Evolutionary conservation across 2,113 vertebrate genomes (phyloP).

Genomic region (Thryonomys swinderianus): DNA sequence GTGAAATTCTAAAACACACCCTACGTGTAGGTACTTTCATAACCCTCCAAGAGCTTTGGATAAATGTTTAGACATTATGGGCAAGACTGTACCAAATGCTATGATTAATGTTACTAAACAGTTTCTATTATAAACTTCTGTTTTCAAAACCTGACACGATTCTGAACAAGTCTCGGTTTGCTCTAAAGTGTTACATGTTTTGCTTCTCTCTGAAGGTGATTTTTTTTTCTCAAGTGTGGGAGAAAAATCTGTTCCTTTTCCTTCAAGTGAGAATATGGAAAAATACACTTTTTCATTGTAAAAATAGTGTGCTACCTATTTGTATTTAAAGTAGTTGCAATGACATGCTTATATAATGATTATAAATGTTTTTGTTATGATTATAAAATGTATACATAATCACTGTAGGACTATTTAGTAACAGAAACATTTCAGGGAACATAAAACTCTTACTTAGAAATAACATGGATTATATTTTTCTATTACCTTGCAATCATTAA

Average conservation of each 20-base stretch:
- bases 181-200: slow-evolving; percentile 72
- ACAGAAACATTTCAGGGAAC: slow-evolving; percentile 24
- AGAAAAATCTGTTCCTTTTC: slow-evolving; percentile 79
- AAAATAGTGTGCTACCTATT: slow-evolving; percentile 70
- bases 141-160: slow-evolving; percentile 78
- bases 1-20: slow-evolving; percentile 32
- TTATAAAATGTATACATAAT: slow-evolving; percentile 42
- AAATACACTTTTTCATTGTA: slow-evolving; percentile 72
- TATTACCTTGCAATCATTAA: slow-evolving; percentile 10
- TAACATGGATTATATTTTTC: not conserved
- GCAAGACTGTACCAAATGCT: slow-evolving; percentile 68
- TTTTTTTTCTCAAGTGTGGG: slow-evolving; percentile 82
- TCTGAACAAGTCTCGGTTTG: slow-evolving; percentile 75
- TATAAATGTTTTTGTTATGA: slow-evolving; percentile 62
- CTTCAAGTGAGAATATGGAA: slow-evolving; percentile 64
- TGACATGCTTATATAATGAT: slow-evolving; percentile 36
- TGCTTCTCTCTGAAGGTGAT: slow-evolving; percentile 81
- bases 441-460: not conserved
- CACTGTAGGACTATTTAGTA: slow-evolving; percentile 12
- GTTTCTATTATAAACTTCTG: slow-evolving; percentile 81
- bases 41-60: slow-evolving; percentile 63
- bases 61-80: slow-evolving; percentile 79
- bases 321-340: slow-evolving; percentile 63
- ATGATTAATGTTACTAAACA: slow-evolving; percentile 81
- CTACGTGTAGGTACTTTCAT: slow-evolving; percentile 44